phyloP scores from a whole-genome alignment of 2,888 invertebrate genomes.

The Caenorhabditis uteleia region DNA sequence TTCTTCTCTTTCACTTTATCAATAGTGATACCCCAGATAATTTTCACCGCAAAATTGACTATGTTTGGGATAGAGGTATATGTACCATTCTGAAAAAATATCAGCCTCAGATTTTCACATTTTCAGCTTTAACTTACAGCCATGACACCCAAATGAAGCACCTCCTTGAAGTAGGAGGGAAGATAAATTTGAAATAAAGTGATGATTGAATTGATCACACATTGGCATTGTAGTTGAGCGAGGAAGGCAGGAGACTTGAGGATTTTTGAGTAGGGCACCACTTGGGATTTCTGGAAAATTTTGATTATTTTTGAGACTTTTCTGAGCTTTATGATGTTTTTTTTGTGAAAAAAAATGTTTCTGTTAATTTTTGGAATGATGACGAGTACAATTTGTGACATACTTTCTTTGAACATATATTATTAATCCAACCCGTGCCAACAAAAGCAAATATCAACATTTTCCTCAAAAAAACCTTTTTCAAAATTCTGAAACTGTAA shows the following conservation, averaged over 20 bases:
- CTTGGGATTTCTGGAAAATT: slow-evolving; percentile 33
- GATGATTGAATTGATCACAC: slow-evolving; percentile 49
- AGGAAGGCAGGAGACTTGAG: slow-evolving; percentile 43
- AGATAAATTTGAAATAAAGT: slow-evolving; percentile 57
- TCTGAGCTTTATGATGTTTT: background rate
- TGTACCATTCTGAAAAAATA: slow-evolving; percentile 52
- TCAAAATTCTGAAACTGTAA: too few species aligned
- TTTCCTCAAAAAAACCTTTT: too few species aligned
- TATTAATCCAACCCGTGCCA: too few species aligned
- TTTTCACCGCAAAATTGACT: slow-evolving; percentile 49
- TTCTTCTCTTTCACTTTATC: slow-evolving; percentile 49
- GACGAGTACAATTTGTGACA: too few species aligned
- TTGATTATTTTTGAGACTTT: background rate
- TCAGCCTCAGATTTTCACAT: too few species aligned
- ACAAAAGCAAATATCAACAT: too few species aligned
- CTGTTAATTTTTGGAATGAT: slow-evolving; percentile 1
- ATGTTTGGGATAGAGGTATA: slow-evolving; percentile 58
- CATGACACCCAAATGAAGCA: slow-evolving; percentile 47
- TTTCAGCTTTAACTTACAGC: slow-evolving; percentile 22
- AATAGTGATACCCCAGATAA: slow-evolving; percentile 49
- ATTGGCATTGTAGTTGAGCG: slow-evolving; percentile 46
- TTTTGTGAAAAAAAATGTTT: background rate
- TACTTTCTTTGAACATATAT: too few species aligned
- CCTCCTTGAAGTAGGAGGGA: slow-evolving; percentile 61
- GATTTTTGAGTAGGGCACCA: slow-evolving; percentile 39